These are phyloP conservation scores for Sminthurides bifidus DNA, from an alignment of 1,140 invertebrate species.

Conservation along the genomic window DNA sequence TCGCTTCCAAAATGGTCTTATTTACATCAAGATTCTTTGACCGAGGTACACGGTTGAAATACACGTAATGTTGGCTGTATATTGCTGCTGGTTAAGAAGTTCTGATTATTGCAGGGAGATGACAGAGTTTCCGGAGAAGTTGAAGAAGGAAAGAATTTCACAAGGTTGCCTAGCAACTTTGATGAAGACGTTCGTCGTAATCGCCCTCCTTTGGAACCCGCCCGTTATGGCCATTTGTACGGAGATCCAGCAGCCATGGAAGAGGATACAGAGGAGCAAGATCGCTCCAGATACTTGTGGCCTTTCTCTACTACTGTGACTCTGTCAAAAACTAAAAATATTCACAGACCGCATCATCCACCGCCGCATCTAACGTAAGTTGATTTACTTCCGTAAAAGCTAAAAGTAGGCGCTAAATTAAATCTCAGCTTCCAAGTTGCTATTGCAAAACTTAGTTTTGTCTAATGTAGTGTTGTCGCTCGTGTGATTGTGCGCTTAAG, in stretches of 20 bases:
- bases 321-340: not conserved
- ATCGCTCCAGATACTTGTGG: conserved; percentile 1
- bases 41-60: too few species aligned
- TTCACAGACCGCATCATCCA: not conserved
- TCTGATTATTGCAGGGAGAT: not conserved
- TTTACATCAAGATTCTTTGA: too few species aligned
- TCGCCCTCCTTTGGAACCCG: conserved; percentile 3
- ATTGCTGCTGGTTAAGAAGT: not conserved
- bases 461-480: too few species aligned
- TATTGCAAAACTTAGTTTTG: too few species aligned
- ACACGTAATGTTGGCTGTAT: not conserved
- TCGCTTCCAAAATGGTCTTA: not conserved
- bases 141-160: not conserved
- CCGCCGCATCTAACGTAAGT: not conserved
- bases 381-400: not conserved
- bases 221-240: not conserved
- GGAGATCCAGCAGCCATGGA: conserved; percentile 5
- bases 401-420: too few species aligned
- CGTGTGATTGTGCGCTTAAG: too few species aligned
- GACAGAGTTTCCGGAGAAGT: not conserved
- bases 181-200: not conserved
- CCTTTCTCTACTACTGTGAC: not conserved
- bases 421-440: too few species aligned
- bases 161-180: not conserved
- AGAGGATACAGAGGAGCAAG: conserved; percentile 3